Evolutionary conservation across 2,797 vertebrate species (phyloP).

Genomic region (Psittacula derbiana): DNA sequence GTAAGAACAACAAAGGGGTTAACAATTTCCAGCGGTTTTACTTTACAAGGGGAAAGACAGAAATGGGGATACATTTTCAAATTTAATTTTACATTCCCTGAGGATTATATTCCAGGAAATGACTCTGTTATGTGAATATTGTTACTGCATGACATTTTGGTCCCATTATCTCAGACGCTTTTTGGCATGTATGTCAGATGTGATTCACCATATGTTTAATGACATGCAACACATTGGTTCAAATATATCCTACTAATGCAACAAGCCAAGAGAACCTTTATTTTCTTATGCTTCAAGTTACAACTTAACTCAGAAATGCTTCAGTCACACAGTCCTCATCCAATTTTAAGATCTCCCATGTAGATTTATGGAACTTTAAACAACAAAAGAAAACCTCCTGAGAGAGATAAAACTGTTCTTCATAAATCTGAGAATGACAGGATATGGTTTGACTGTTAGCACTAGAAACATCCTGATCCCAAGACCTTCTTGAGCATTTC

Average conservation of each 20-base stretch:
- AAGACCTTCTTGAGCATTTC: not conserved
- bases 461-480: not conserved
- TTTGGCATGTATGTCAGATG: conserved; percentile 11
- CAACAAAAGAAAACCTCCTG: not conserved
- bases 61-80: not conserved
- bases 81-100: not conserved
- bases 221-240: not conserved
- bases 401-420: not conserved
- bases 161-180: conserved; percentile 41
- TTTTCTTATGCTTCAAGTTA: conserved; percentile 20
- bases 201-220: conserved; percentile 30
- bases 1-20: not conserved
- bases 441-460: not conserved
- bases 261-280: not conserved
- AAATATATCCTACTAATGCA: not conserved
- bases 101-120: conserved; percentile 41
- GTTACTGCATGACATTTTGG: conserved; percentile 31
- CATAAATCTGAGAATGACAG: not conserved
- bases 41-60: not conserved
- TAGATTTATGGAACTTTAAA: conserved; percentile 1
- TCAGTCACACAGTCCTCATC: not conserved
- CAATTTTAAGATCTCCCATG: not conserved
- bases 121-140: not conserved
- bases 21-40: not conserved
- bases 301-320: conserved; percentile 15